Evolutionary conservation across 1,140 invertebrate genomes (phyloP).

Genomic region (Carposina sasakii): DNA sequence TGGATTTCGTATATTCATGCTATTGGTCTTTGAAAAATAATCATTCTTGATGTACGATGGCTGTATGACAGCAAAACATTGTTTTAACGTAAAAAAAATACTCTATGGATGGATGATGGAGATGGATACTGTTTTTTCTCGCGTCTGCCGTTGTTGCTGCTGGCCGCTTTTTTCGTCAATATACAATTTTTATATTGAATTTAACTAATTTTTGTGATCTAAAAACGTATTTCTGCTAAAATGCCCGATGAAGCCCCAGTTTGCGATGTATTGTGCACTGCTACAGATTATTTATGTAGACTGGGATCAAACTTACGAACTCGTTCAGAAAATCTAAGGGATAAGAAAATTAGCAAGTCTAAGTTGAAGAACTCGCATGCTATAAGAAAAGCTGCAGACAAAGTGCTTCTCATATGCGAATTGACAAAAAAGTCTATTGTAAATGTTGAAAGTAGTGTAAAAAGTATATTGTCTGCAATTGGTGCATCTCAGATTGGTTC

Average conservation of each 20-base stretch:
- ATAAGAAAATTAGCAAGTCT: slow-evolving; percentile 51
- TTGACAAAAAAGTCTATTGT: slow-evolving; percentile 62
- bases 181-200: too few species aligned
- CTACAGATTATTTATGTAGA: slow-evolving; percentile 61
- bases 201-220: too few species aligned
- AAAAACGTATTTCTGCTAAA: too few species aligned
- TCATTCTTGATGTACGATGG: too few species aligned
- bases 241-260: slow-evolving; percentile 57
- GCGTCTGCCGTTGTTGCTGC: too few species aligned
- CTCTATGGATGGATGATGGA: too few species aligned
- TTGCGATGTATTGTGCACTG: slow-evolving; percentile 51
- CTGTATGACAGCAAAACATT: too few species aligned
- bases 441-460: slow-evolving; percentile 55
- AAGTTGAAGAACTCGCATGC: slow-evolving; percentile 51
- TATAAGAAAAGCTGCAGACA: slow-evolving; percentile 52
- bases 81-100: too few species aligned
- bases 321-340: slow-evolving; percentile 49
- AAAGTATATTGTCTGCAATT: slow-evolving; percentile 38
- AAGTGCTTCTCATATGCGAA: slow-evolving; percentile 58
- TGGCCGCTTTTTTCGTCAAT: too few species aligned
- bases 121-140: too few species aligned
- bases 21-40: too few species aligned
- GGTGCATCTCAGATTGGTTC: slow-evolving; percentile 21
- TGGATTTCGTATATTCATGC: too few species aligned
- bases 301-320: slow-evolving; percentile 51